phyloP scores from a whole-genome alignment of 2,113 vertebrate species.

The Saguinus midas region DNA sequence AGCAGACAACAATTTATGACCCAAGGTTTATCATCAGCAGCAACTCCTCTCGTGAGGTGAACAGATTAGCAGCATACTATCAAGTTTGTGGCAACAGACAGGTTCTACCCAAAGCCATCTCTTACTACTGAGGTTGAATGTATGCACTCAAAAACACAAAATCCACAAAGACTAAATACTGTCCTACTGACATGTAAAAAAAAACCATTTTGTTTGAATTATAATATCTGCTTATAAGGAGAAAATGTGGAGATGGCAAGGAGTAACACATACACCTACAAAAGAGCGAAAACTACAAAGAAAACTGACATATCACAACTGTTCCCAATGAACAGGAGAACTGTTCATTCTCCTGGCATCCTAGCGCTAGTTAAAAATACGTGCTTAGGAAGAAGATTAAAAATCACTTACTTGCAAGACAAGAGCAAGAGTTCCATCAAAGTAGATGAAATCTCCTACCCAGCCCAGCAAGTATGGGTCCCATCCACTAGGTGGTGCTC shows the following conservation, averaged over 20 bases:
- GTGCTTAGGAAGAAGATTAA: background rate
- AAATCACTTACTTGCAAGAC: background rate
- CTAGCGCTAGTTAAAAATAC: rapidly evolving
- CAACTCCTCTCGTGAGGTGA: background rate
- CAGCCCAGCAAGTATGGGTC: background rate
- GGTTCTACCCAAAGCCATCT: background rate
- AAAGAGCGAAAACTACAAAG: background rate
- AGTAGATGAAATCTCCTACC: rapidly evolving
- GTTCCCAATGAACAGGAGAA: background rate
- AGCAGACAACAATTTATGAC: background rate
- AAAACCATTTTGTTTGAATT: background rate
- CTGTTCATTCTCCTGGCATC: background rate
- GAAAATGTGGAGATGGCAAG: background rate
- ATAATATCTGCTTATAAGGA: background rate
- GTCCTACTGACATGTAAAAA: background rate
- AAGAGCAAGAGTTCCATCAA: background rate
- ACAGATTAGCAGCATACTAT: background rate
- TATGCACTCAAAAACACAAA: background rate
- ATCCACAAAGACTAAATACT: background rate
- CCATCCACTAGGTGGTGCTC: slow-evolving; percentile 85
- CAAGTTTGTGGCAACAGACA: background rate
- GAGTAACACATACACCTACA: background rate
- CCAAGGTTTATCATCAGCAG: background rate
- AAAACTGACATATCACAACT: background rate
- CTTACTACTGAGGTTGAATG: background rate